Base-by-base conservation (phyloP, 2,113 vertebrate species). In the Centropus unirufus region DNA sequence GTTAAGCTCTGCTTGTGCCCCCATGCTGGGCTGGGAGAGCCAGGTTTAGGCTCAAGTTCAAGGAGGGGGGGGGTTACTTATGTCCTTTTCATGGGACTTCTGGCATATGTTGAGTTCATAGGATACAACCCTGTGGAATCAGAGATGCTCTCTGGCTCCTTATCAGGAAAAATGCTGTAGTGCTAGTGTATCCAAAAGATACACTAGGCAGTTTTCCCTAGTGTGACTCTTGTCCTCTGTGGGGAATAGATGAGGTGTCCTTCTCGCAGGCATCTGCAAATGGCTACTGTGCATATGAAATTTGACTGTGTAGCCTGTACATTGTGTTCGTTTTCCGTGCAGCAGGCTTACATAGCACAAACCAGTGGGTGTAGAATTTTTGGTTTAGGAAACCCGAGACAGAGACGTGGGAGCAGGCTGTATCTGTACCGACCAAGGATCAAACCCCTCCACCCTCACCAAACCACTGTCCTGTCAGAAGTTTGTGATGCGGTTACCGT, bases 341-440 rank as follows among this genome's bases (percentile, higher is more conserved):
- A 30, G 27, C 29, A 40, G 32, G 39, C 36, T 82, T 18, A 49
- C 22, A 6, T 2, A 52, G 21, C 40, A 32, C 59, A 46, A 15
- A 64, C 10, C 39, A 29, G 6, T 2, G 12, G 2, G 0, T 40
- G 29, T 12, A 4, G 0, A 15, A 5, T 32, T 88, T 77, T 68
- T 46, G 17, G 17, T 21, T 66, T 36, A 36, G 90, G 66, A 88
- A 78, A 67, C 24, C 12, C 0, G 1, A 21, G 24, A 14, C 29
- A 55, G 66, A 29, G 24, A 27, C 24, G 7, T 0, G 4, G 70
- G 40, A 24, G 26, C 61, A n/a, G 34, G 61, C 40, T 79, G 15
- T n/a, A 9, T 54, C 46, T 40, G 26, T 34, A 14, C 32, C 52
- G 46, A 17, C n/a, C 21, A 29, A 34, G 30, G 73, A 55, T 39